Evolutionary conservation across 2,113 vertebrate species (phyloP), one percentile per base, ranked within the genome.

Genomic region (Cephalopholis sonnerati): DNA sequence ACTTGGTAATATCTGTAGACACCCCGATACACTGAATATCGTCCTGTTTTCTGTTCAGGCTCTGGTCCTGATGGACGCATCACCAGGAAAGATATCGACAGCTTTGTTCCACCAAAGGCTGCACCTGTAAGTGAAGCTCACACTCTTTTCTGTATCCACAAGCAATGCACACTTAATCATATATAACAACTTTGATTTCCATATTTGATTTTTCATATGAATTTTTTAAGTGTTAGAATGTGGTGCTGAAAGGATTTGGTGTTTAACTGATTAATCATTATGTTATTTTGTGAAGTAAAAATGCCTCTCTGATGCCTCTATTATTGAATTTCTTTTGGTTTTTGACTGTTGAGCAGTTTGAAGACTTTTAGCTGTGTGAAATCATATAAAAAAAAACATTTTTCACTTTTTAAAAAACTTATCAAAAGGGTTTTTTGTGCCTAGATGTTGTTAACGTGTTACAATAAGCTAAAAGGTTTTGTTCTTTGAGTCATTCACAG

Each of bases 1-100:
- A n/a, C n/a, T n/a, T n/a, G n/a, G n/a, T n/a, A n/a, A n/a, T n/a
- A n/a, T n/a, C n/a, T n/a, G n/a, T n/a, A n/a, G n/a, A n/a, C n/a
- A n/a, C n/a, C n/a, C 24, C 7, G 0, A 9, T 24, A 2, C 7
- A 4, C 7, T 29, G 36, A 3, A 62, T 17, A 25, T 29, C 29
- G 11, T 59, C 1, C 2, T 70, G 17, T 78, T 70, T 66, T 55
- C 18, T 73, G n/a, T 63, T 71, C 79, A 99, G 98, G 97, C 54
- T 96, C 97, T 22, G 98, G 98, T 85, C 98, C 98, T 71, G 98
- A 99, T 62, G 98, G 98, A 32, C 97, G 98, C 79, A 95, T 99
- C 87, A 98, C 96, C 71, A 98, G 96, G 92, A 99, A 98, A 86
- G 98, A 99, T 71, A 95, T 99, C 15, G 98, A 99, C 27, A 95